Percentiles rank a stretch among this genome's conserved stretches.
Evolutionary conservation across 2,797 vertebrate genomes (phyloP).

Genomic region (Halcyon smyrnensis): DNA sequence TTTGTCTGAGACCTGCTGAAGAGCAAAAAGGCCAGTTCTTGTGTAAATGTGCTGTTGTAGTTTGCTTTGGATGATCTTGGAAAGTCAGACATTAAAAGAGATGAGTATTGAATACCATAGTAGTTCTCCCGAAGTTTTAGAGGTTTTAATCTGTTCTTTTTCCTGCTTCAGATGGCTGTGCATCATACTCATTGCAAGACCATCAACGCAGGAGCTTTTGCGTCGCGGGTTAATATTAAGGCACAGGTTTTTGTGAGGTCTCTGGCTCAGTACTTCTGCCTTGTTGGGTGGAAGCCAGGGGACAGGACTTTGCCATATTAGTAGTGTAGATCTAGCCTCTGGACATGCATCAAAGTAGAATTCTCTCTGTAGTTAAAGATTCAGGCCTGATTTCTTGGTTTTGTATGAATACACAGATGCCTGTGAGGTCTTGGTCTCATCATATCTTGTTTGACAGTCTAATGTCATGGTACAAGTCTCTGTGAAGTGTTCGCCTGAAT

Average conservation of each 20-base stretch:
- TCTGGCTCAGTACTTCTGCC: not conserved
- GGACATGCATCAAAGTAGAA: conserved; percentile 22
- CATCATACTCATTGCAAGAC: not conserved
- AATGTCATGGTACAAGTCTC: not conserved
- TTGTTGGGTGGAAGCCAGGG: not conserved
- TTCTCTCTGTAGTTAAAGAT: not conserved
- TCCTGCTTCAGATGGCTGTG: not conserved
- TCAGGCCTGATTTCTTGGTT: not conserved
- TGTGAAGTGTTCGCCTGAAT: conserved; percentile 2
- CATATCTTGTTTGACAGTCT: not conserved
- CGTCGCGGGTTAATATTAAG: not conserved
- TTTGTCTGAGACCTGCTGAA: not conserved
- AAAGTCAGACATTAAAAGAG: not conserved
- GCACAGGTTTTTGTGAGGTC: conserved; percentile 22
- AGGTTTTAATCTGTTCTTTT: not conserved
- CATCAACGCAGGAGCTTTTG: not conserved
- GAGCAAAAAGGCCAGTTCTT: not conserved
- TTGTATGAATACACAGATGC: not conserved
- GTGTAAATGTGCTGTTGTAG: not conserved
- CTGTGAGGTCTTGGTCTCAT: not conserved
- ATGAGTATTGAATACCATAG: not conserved
- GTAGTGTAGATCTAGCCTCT: not conserved
- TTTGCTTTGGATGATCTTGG: not conserved
- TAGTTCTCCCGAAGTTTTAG: not conserved
- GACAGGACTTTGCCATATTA: not conserved